Evolutionary conservation across 2,797 vertebrate species (phyloP).

Genomic region (Poecilia picta): DNA sequence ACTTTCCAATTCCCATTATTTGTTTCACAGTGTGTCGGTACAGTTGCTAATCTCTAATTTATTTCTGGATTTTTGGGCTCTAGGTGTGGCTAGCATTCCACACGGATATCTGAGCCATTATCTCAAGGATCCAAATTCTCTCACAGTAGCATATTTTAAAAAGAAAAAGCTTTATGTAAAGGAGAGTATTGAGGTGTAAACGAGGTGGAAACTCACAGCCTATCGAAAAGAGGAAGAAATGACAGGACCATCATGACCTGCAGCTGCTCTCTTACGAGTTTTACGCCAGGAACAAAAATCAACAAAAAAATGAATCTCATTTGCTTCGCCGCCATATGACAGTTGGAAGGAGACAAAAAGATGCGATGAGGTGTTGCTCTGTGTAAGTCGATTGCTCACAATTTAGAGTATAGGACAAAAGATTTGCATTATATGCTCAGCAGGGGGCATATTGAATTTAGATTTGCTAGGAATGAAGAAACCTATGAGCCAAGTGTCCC

Average conservation of each 20-base stretch:
- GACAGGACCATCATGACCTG: slow-evolving; percentile 15
- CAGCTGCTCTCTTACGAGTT: slow-evolving; percentile 15
- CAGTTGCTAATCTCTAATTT: slow-evolving; percentile 17
- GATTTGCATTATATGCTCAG: slow-evolving; percentile 47
- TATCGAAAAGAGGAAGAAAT: background rate
- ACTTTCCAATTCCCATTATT: slow-evolving; percentile 6
- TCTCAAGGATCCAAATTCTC: background rate
- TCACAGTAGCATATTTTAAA: slow-evolving; percentile 4
- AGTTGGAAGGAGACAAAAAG: slow-evolving; percentile 6
- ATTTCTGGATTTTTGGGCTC: slow-evolving; percentile 21
- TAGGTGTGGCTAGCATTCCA: slow-evolving; percentile 10
- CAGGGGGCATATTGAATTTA: slow-evolving; percentile 43
- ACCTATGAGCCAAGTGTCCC: slow-evolving; percentile 44
- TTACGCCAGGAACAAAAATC: slow-evolving; percentile 5
- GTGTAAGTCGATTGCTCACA: slow-evolving; percentile 17
- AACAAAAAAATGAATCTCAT: slow-evolving; percentile 32
- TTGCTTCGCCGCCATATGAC: slow-evolving; percentile 26
- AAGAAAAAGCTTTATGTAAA: slow-evolving; percentile 6
- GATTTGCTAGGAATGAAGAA: slow-evolving; percentile 36
- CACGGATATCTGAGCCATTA: slow-evolving; percentile 10
- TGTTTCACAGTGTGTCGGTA: background rate
- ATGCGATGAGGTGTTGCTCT: slow-evolving; percentile 1
- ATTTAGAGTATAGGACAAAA: slow-evolving; percentile 23
- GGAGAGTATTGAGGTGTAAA: slow-evolving; percentile 33
- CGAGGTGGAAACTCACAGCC: slow-evolving; percentile 28